Evolutionary conservation across 2,888 invertebrate genomes (phyloP), one percentile per base, ranked within the genome.

Genomic region (Ophion costatus): DNA sequence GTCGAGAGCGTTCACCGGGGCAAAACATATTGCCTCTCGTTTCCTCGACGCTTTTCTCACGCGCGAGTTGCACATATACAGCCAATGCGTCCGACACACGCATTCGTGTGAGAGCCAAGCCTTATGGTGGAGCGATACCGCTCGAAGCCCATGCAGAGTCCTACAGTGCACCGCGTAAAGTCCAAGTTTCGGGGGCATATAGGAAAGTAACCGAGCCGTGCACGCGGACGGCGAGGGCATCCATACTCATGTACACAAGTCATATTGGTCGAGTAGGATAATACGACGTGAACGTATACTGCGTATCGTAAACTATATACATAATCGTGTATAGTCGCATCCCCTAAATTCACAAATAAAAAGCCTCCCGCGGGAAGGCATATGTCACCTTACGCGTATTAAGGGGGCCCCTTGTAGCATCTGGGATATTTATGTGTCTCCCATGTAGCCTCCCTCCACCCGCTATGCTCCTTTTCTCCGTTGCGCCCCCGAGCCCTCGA

Each of bases 301-400:
- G 51, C 20, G 22, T 56, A 17, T 24, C 17, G 29, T 29, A 11
- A 38, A 14, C 9, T 45, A 59, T 67, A 66, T 57, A 82, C 56
- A 74, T 74, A 85, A 85, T 76, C 85, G 80, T 74, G 82, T 76
- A 71, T 51, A 80, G 76, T 82, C 63, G 76, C 69, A 76, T 77
- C 67, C 85, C 85, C 85, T 85, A 85, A 85, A 85, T 85, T 85
- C 80, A 59, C 80, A 56, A 85, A 80, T 85, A 85, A 85, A 85
- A 85, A 85, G 73, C 77, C 82, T 82, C 82, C 80, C 76, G 45
- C 45, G 82, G 73, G 82, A 80, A 77, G 80, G 82, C 82, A 82
- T 85, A 85, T 85, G 85, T 85, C 85, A 85, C 85, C 85, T 85
- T 85, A 73, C 80, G 85, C 85, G 85, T 85, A 85, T 85, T 85